Evolutionary conservation across 1,140 invertebrate species (phyloP), one percentile per base, ranked within the genome.

Genomic region (Caerostris darwini): DNA sequence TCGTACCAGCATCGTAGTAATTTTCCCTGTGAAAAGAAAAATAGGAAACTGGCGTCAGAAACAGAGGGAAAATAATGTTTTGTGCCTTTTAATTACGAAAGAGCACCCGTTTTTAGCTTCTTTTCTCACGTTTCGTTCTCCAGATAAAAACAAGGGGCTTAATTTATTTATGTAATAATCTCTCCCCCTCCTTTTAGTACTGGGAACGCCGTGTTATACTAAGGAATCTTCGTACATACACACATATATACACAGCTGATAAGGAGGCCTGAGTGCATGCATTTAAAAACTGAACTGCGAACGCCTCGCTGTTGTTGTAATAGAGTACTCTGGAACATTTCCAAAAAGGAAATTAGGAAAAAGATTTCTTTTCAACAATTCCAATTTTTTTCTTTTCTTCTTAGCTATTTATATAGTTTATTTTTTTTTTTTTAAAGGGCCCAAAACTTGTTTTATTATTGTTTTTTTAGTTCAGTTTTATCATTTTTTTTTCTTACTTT

Each of bases 121-220:
- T 85, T 34, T 57, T 19, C 83, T 85, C 54, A 59, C 57, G 58
- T 34, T 57, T 19, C 83, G 54, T 17, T n/a, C 57, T 58, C 17
- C 92, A 57, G 92, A 93, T 93, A 93, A 93, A 93, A 93, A 93
- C 92, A 77, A 50, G 81, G 88, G 69, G 69, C 92, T 93, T 93
- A 93, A 93, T 93, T 93, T 93, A 93, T 93, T 93, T 93, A 93
- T 93, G 83, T 93, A 93, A 93, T 93, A 93, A 93, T 93, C 61
- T 93, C 59, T 57, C 19, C 92, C 92, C 82, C 64, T 19, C 83
- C 54, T 56, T 34, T 34, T 34, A 17, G 19, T 54, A 58, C 58
- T 14, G 71, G 6, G 34, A 34, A 12, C 34, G 34, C 71, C 71
- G 34, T 50, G 12, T 14, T 77, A 34, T 50, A 34, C 34, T 14